Percentiles rank a stretch among this genome's conserved stretches.
phyloP scores from a whole-genome alignment of 2,797 vertebrate species.

The Avahi laniger region DNA sequence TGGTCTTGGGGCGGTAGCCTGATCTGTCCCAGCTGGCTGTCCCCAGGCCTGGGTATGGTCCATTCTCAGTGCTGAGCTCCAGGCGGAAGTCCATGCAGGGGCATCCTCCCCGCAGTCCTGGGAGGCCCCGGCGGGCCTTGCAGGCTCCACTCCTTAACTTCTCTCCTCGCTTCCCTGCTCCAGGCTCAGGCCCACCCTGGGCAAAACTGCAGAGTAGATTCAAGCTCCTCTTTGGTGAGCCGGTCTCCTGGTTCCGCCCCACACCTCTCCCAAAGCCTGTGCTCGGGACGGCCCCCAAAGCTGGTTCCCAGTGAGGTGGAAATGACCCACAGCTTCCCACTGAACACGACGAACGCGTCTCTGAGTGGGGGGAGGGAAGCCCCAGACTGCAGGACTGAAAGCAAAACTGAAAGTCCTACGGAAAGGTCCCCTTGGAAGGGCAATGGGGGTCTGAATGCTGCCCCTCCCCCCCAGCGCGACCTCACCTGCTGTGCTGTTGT shows the following conservation, averaged over 20 bases:
- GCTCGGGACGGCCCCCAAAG: not conserved
- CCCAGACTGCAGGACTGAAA: not conserved
- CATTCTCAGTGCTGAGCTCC: not conserved
- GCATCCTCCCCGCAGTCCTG: not conserved
- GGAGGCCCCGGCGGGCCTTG: no score
- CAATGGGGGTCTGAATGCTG: not conserved
- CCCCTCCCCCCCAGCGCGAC: rapidly evolving
- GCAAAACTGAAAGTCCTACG: not conserved
- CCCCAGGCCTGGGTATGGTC: not conserved
- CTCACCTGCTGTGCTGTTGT: not conserved
- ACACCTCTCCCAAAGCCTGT: not conserved
- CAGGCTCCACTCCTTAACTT: not conserved
- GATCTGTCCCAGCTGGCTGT: not conserved
- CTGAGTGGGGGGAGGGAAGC: not conserved
- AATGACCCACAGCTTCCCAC: not conserved
- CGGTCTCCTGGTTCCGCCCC: not conserved
- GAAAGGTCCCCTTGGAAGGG: not conserved
- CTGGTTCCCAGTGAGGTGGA: not conserved
- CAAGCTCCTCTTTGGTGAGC: not conserved
- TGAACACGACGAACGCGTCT: not conserved
- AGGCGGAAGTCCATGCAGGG: not conserved
- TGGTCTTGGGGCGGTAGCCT: not conserved
- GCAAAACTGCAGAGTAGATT: not conserved
- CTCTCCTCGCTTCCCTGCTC: not conserved
- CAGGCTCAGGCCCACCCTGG: not conserved